Evolutionary conservation across 1,140 invertebrate genomes (phyloP).

Genomic region (Zaprionus davidi): DNA sequence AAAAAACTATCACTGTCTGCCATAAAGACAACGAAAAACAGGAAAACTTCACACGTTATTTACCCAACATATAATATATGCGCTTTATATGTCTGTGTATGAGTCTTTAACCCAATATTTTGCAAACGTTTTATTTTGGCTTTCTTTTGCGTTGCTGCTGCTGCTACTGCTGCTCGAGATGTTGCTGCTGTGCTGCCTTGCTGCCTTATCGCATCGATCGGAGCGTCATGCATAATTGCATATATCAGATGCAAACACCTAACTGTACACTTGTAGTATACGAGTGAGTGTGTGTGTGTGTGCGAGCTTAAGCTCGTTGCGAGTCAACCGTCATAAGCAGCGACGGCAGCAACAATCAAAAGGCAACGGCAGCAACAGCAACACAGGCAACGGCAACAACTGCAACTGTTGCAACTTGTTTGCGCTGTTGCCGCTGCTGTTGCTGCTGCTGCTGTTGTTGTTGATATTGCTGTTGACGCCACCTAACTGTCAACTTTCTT

Average conservation of each 20-base stretch:
- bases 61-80: not conserved
- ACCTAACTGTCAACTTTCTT: slow-evolving; percentile 81
- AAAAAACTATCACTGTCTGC: slow-evolving; percentile 2
- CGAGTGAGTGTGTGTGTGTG: slow-evolving; percentile 5
- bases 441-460: slow-evolving; percentile 29
- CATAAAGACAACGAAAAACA: slow-evolving; percentile 1
- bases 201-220: slow-evolving; percentile 52
- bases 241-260: slow-evolving; percentile 74
- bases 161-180: slow-evolving; percentile 21
- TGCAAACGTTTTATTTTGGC: slow-evolving; percentile 10
- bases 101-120: slow-evolving; percentile 35
- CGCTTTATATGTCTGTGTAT: not conserved
- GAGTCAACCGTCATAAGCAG: slow-evolving; percentile 55
- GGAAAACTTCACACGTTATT: slow-evolving; percentile 53
- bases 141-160: slow-evolving; percentile 8
- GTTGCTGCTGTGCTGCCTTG: slow-evolving; percentile 8
- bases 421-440: slow-evolving; percentile 36
- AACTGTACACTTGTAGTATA: slow-evolving; percentile 57
- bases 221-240: slow-evolving; percentile 76
- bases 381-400: slow-evolving; percentile 43
- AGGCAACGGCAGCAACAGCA: slow-evolving; percentile 35
- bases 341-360: slow-evolving; percentile 32
- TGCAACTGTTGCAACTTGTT: slow-evolving; percentile 74
- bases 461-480: slow-evolving; percentile 67
- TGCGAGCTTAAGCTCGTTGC: slow-evolving; percentile 55